Percentiles rank a stretch among this genome's conserved stretches.
These are phyloP conservation scores for Adelphocoris suturalis DNA, from an alignment of 2,888 invertebrate genomes.

Conservation along the genomic window DNA sequence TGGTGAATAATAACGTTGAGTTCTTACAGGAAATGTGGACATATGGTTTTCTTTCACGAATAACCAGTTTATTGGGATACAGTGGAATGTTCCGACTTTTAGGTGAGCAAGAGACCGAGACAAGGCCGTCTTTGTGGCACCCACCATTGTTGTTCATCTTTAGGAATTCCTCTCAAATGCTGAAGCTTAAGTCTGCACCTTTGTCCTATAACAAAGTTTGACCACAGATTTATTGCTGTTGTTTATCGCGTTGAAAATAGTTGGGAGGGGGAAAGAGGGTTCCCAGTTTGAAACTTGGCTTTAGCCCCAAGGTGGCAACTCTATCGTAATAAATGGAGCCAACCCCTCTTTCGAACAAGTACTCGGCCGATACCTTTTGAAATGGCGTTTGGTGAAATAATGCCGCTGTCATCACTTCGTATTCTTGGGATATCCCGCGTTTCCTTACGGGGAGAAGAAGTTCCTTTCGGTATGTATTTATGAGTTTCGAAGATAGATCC, in stretches of 20 bases:
- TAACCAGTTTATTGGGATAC: too few relatives aligned
- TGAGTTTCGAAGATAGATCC: not conserved
- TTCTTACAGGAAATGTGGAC: too few relatives aligned
- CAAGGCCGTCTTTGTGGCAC: conserved; percentile 16
- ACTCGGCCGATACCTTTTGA: conserved; percentile 28
- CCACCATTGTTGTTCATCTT: conserved; percentile 43
- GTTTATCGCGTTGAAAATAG: conserved; percentile 41
- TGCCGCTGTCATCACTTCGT: conserved; percentile 22
- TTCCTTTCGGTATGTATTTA: not conserved
- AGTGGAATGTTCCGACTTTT: not conserved
- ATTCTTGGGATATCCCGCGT: not conserved
- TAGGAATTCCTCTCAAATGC: conserved; percentile 18
- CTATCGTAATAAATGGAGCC: conserved; percentile 38
- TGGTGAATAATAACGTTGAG: too few relatives aligned
- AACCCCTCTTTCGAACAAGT: not conserved
- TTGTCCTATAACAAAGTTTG: conserved; percentile 49
- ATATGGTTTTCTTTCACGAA: too few relatives aligned
- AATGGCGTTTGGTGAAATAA: conserved; percentile 30
- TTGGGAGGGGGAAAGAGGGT: conserved; percentile 23
- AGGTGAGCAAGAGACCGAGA: not conserved
- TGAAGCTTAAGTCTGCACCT: conserved; percentile 43
- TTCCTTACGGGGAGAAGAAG: not conserved
- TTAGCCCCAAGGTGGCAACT: conserved; percentile 41
- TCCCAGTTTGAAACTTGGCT: conserved; percentile 43
- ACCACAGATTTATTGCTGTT: conserved; percentile 52